Conservation (phyloP, 2,888 invertebrate species). For the Andrena haemorrhoa region DNA sequence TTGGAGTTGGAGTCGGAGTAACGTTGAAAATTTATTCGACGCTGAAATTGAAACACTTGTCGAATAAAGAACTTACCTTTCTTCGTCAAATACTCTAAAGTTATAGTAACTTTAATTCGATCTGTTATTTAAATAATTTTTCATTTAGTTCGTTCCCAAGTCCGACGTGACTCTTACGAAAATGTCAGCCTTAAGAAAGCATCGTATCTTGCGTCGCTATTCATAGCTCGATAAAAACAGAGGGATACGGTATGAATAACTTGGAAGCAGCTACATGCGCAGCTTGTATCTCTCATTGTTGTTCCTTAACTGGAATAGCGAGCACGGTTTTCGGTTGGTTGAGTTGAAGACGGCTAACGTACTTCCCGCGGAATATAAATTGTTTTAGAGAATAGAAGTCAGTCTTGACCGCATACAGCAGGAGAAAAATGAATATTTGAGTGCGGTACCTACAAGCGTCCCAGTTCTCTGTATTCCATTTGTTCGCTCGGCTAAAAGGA, state of each 20-base stretch:
- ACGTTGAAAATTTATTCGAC: too few species aligned
- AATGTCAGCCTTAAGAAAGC: too few species aligned
- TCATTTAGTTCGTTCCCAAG: too few species aligned
- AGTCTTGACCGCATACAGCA: slow-evolving; percentile 41
- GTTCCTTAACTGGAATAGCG: background rate
- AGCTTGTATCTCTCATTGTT: background rate
- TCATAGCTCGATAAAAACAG: background rate
- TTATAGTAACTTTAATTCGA: too few species aligned
- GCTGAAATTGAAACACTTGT: too few species aligned
- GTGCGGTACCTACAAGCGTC: slow-evolving; percentile 32
- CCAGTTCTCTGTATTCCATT: slow-evolving; percentile 50
- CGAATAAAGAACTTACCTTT: too few species aligned
- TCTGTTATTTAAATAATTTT: too few species aligned
- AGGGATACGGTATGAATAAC: background rate
- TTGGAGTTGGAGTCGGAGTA: too few species aligned
- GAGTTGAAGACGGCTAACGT: slow-evolving; percentile 18
- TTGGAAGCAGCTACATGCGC: background rate
- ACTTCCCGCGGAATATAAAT: slow-evolving; percentile 33
- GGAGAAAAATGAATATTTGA: slow-evolving; percentile 45
- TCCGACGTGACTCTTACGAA: too few species aligned
- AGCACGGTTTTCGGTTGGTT: slow-evolving; percentile 35
- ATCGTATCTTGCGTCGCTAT: background rate
- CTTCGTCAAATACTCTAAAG: too few species aligned
- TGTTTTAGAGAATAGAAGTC: slow-evolving; percentile 37
- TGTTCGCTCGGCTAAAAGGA: slow-evolving; percentile 39